These are phyloP conservation scores for Aphidoletes aphidimyza DNA, from an alignment of 2,888 invertebrate species.

Conservation along the genomic window DNA sequence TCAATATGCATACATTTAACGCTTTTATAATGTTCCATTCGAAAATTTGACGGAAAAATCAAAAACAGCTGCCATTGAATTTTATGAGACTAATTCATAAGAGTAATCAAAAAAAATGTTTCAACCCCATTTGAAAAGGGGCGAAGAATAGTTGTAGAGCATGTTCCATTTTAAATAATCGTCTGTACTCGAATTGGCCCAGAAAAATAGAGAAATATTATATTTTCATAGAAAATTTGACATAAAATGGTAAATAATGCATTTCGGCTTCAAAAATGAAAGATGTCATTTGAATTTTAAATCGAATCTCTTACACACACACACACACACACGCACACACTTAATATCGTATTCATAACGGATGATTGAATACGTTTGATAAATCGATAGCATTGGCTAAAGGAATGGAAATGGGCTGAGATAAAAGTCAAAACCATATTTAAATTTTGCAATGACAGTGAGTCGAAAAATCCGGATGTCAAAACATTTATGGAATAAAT, in stretches of 20 bases:
- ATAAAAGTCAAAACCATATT: background rate
- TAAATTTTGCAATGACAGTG: no score
- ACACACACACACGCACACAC: no score
- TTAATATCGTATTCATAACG: background rate
- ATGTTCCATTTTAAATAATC: no score
- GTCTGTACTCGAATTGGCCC: background rate
- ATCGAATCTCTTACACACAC: background rate
- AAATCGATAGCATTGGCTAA: background rate
- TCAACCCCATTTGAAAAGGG: no score
- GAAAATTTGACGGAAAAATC: no score
- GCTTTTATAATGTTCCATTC: no score
- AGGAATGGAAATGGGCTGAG: background rate
- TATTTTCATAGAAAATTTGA: background rate
- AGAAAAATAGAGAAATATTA: background rate
- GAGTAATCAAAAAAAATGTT: no score
- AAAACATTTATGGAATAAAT: background rate
- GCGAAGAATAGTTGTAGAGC: no score
- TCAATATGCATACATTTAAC: no score
- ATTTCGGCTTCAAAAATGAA: background rate
- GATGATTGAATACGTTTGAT: background rate
- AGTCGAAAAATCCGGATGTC: no score
- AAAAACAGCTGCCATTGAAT: no score
- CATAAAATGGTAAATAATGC: background rate
- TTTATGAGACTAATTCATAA: no score
- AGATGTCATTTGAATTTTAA: background rate